phyloP scores from a whole-genome alignment of 2,113 vertebrate species.

The Percopsis transmontana region DNA sequence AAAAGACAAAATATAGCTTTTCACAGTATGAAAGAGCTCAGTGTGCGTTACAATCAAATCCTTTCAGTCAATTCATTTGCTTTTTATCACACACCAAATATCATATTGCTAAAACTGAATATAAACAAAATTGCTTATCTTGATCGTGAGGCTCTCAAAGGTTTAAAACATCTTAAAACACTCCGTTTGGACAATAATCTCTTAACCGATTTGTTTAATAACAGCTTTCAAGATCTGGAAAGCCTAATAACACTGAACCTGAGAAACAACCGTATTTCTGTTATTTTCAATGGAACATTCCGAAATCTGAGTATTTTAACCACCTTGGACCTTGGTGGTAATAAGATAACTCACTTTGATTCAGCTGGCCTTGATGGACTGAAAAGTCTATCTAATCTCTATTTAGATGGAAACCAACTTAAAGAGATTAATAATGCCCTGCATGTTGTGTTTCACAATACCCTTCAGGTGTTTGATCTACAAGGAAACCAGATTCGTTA shows the following conservation, averaged over 20 bases:
- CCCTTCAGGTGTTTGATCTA: constrained; percentile 77
- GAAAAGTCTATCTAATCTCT: constrained; percentile 70
- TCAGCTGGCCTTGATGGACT: constrained; percentile 72
- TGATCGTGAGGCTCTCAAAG: constrained; percentile 59
- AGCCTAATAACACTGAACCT: constrained; percentile 79
- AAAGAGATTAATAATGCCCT: constrained; percentile 57
- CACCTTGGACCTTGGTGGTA: constrained; percentile 82
- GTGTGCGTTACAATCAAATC: constrained; percentile 83
- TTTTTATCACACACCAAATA: constrained; percentile 68
- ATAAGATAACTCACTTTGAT: constrained; percentile 76
- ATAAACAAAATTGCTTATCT: constrained; percentile 82
- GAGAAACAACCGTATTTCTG: constrained; percentile 81
- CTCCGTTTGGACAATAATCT: constrained; percentile 87
- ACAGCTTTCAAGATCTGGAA: constrained; percentile 73
- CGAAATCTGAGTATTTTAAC: constrained; percentile 57
- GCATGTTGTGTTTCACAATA: constrained; percentile 58
- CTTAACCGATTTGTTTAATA: constrained; percentile 72
- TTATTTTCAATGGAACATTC: constrained; percentile 79
- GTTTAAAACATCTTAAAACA: constrained; percentile 63
- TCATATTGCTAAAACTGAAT: constrained; percentile 73
- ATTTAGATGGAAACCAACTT: constrained; percentile 82
- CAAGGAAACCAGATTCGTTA: constrained; percentile 64
- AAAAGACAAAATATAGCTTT: accelerated
- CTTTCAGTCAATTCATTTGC: constrained; percentile 42
- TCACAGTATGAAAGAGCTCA: constrained; percentile 52